Percentiles rank a stretch among this genome's conserved stretches.
These are phyloP conservation scores for Enteromius thamalakanensis DNA, from an alignment of 2,797 vertebrate genomes.

Conservation along the genomic window DNA sequence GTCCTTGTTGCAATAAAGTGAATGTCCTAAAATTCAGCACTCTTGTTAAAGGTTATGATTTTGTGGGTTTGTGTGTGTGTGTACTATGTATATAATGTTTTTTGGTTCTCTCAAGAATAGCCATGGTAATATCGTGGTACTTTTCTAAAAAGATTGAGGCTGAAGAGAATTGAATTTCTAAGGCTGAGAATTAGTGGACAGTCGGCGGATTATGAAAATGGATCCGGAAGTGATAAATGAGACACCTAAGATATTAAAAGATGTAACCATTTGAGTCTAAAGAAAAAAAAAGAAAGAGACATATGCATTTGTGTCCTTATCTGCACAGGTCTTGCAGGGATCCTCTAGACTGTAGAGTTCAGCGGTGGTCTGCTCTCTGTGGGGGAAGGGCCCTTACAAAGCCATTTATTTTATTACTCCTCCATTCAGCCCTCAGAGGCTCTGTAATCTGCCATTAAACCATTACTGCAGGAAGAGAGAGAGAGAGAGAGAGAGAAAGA, in stretches of 20 bases:
- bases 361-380: slow-evolving; percentile 36
- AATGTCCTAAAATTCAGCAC: neutral
- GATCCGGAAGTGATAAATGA: neutral
- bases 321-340: slow-evolving; percentile 34
- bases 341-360: slow-evolving; percentile 30
- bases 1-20: neutral
- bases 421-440: slow-evolving; percentile 61
- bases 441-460: slow-evolving; percentile 65
- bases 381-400: slow-evolving; percentile 56
- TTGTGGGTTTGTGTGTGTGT: neutral
- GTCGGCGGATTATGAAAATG: slow-evolving; percentile 6
- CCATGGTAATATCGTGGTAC: neutral
- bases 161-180: slow-evolving; percentile 2
- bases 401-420: slow-evolving; percentile 66
- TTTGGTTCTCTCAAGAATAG: neutral
- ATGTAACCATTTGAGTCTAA: neutral
- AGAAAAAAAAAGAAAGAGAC: neutral
- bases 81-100: too few relatives aligned
- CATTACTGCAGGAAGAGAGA: slow-evolving; percentile 58
- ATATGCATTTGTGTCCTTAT: slow-evolving; percentile 22
- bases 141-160: neutral
- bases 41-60: neutral
- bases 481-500: slow-evolving; percentile 24
- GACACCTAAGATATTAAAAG: neutral
- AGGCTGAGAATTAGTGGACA: neutral